phyloP scores from a whole-genome alignment of 1,140 invertebrate species.

The Euwallacea fornicatus region DNA sequence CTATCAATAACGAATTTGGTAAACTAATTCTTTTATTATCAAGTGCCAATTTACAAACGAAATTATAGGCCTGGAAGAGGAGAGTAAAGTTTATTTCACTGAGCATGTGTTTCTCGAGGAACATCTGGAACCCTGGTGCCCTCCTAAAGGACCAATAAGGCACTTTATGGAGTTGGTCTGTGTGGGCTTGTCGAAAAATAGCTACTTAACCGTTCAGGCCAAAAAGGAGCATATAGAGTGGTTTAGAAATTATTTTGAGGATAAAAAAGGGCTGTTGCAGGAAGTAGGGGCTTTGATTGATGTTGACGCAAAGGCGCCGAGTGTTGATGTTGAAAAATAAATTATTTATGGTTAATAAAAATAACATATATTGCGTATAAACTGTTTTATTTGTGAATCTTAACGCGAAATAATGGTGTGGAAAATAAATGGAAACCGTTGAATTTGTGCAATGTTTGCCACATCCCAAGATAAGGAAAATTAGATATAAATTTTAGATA shows the following conservation, averaged over 20 bases:
- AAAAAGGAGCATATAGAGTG: conserved; percentile 90
- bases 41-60: not conserved
- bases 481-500: no score
- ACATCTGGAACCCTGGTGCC: conserved; percentile 86
- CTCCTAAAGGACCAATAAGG: conserved; percentile 81
- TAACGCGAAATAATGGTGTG: no score
- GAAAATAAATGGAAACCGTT: no score
- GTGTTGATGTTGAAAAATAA: no score
- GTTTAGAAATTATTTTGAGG: conserved; percentile 89
- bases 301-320: no score
- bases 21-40: conserved; percentile 16
- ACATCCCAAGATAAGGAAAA: no score
- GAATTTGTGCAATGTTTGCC: no score
- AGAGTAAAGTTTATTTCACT: conserved; percentile 79
- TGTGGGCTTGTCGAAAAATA: conserved; percentile 92
- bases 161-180: conserved; percentile 98
- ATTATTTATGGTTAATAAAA: no score
- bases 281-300: conserved; percentile 59
- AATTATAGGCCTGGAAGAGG: conserved; percentile 72
- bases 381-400: no score
- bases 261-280: conserved; percentile 73
- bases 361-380: no score
- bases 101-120: conserved; percentile 93
- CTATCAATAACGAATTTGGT: conserved; percentile 97
- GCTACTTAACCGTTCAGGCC: conserved; percentile 83